These are phyloP conservation scores for Myathropa florea DNA, from an alignment of 2,888 invertebrate genomes.

Conservation along the genomic window DNA sequence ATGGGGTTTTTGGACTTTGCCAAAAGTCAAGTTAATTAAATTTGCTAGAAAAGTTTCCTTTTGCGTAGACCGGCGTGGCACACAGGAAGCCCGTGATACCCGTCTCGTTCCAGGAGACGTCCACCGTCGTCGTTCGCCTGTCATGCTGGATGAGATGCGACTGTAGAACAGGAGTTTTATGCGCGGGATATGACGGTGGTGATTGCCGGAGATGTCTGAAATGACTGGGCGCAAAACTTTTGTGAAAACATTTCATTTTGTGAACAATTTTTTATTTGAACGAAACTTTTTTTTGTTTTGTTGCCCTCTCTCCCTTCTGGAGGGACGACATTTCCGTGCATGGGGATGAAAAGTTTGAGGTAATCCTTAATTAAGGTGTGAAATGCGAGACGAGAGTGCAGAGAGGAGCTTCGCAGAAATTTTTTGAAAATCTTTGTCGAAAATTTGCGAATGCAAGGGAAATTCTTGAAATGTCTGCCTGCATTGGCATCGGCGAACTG, in stretches of 20 bases:
- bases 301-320: no score
- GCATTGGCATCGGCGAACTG: no score
- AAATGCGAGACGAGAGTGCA: no score
- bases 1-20: constrained; percentile 63
- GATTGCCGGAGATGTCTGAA: constrained; percentile 1
- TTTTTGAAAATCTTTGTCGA: no score
- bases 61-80: constrained; percentile 19
- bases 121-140: neutral
- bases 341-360: neutral
- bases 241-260: constrained; percentile 7
- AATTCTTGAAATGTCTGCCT: no score
- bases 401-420: no score
- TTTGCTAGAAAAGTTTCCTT: constrained; percentile 66
- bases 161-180: constrained; percentile 16
- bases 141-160: constrained; percentile 20
- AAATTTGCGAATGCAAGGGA: no score
- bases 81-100: neutral
- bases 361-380: constrained; percentile 1
- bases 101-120: neutral
- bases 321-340: no score
- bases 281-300: constrained; percentile 5
- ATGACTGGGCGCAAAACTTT: neutral
- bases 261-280: neutral
- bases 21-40: constrained; percentile 70
- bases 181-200: constrained; percentile 7